Percentiles rank a stretch among this genome's conserved stretches.
Conservation (phyloP, 2,797 vertebrate species). For the Sternarchorhynchus goeldii region DNA sequence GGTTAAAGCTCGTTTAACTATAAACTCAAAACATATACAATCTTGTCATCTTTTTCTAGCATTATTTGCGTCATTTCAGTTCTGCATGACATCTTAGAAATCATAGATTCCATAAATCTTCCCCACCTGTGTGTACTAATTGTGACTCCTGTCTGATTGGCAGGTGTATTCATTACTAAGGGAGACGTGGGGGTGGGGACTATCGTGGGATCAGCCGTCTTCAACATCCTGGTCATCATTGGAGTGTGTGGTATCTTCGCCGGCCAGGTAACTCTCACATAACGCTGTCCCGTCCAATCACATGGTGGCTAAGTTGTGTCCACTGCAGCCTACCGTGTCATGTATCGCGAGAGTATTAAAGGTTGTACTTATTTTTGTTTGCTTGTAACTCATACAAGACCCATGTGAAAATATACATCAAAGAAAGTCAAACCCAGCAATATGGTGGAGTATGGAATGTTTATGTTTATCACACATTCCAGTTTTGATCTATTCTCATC, state of each 20-base stretch:
- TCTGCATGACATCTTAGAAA: background rate
- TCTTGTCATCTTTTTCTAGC: too few species aligned
- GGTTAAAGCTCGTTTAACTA: background rate
- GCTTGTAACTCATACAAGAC: too few species aligned
- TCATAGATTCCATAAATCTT: background rate
- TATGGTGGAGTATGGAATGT: too few species aligned
- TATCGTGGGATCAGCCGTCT: conserved; percentile 80
- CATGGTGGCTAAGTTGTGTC: too few species aligned
- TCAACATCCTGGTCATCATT: conserved; percentile 82
- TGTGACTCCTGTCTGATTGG: conserved; percentile 19
- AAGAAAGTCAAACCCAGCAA: too few species aligned
- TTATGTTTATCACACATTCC: background rate
- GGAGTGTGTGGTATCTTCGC: conserved; percentile 79
- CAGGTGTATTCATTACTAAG: conserved; percentile 82
- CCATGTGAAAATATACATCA: too few species aligned
- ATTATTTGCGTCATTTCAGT: too few species aligned
- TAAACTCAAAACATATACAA: background rate
- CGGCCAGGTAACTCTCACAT: conserved; percentile 67
- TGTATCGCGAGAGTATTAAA: too few species aligned
- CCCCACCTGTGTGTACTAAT: background rate
- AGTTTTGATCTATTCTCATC: background rate
- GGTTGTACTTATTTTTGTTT: too few species aligned
- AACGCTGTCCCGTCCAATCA: background rate
- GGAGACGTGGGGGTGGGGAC: conserved; percentile 80
- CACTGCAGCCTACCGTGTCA: too few species aligned